Base-by-base conservation (phyloP, 2,113 vertebrate species). In the Misgurnus anguillicaudatus region DNA sequence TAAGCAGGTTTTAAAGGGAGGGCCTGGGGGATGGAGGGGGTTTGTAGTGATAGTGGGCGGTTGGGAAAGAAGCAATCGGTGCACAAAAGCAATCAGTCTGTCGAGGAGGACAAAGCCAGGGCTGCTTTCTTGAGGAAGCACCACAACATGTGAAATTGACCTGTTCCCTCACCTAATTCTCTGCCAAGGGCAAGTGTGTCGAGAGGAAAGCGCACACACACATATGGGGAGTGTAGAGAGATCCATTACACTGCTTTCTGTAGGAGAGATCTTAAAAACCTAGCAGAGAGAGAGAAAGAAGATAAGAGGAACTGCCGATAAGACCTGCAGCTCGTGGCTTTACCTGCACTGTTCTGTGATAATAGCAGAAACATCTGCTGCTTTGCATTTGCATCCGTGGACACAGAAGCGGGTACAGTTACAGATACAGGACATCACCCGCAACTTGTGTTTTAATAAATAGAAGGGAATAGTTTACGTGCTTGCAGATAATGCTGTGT, bases 31-130 rank as follows among this genome's bases (percentile, higher is more conserved):
- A 55, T 58, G 73, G 68, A 65, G 70, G 66, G 58, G 64, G 39
- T 53, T n/a, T 60, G 62, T 61, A 24, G 39, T 24, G 57, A 53
- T 61, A 53, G 71, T n/a, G 58, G 57, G 16, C 39, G 78, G 55
- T 47, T 62, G 70, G n/a, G 70, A 78, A 60, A 73, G 64, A 86
- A 72, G 83, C 65, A 81, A 82, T 81, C 80, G 62, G 47, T 63
- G 78, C 84, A 84, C 84, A 84, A 84, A 82, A 84, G 69, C 80
- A 80, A 70, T 84, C 80, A 80, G 48, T 80, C 76, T 51, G 45
- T 79, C 60, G 60, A 77, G 66, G 69, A 77, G 75, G 81, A 82
- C 73, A 83, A 78, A 53, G 41, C 60, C 51, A n/a, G 51, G 19
- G 60, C 75, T 77, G 69, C 45, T 81, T 82, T 80, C 57, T 60